These are phyloP conservation scores for Catamblyrhynchus diadema DNA, from an alignment of 2,797 vertebrate species.

Conservation along the genomic window DNA sequence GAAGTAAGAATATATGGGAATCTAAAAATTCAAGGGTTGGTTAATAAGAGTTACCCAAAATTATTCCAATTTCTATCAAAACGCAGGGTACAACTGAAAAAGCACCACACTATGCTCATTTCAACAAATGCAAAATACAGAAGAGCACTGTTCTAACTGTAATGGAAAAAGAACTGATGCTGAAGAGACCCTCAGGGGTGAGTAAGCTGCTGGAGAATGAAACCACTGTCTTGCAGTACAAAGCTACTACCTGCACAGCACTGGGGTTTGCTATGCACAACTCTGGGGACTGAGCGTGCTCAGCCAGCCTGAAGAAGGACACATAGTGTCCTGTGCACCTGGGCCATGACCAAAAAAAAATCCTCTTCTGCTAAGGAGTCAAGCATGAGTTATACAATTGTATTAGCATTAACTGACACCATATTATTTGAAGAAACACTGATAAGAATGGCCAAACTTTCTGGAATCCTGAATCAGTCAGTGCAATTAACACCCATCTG, in stretches of 20 bases:
- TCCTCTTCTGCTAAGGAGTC: not conserved
- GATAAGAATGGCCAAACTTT: not conserved
- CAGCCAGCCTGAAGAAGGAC: not conserved
- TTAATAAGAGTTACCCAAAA: not conserved
- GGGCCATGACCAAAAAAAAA: not conserved
- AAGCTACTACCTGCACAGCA: not conserved
- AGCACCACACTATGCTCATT: not conserved
- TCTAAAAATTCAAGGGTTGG: not conserved
- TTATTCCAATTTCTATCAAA: not conserved
- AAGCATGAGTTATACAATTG: not conserved
- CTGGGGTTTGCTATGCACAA: accelerated
- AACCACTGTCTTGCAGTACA: not conserved
- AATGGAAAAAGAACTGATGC: not conserved
- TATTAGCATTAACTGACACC: not conserved
- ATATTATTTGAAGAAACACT: not conserved
- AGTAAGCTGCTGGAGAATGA: not conserved
- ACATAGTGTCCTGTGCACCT: not conserved
- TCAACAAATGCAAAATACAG: not conserved
- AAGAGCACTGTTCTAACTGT: not conserved
- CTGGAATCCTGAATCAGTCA: not conserved
- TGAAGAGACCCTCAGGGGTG: not conserved
- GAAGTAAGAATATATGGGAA: not conserved
- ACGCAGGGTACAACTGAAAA: not conserved
- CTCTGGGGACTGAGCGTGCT: not conserved
- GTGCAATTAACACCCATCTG: not conserved